A percentile compares a stretch with the other conserved stretches of the same genome.
Evolutionary conservation across 2,113 vertebrate genomes (phyloP).

Genomic region (Aramus guarauna): DNA sequence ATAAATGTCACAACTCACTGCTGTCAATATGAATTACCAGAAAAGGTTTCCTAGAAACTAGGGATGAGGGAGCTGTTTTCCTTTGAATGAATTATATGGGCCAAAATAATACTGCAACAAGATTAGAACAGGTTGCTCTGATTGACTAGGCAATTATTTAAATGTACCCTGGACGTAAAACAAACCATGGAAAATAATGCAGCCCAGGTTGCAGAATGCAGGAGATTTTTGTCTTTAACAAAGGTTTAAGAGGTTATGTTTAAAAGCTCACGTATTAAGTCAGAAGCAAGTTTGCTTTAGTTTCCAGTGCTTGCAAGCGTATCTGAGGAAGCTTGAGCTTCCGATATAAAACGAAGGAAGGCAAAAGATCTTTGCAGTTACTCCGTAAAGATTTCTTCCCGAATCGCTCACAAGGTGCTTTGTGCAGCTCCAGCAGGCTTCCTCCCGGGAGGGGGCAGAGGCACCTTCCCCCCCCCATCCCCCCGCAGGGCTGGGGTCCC

Average conservation of each 20-base stretch:
- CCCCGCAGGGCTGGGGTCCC: background rate
- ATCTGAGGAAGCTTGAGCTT: background rate
- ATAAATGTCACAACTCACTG: slow-evolving; percentile 50
- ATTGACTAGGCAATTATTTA: slow-evolving; percentile 8
- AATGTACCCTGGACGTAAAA: background rate
- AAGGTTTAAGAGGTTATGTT: background rate
- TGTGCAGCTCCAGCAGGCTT: background rate
- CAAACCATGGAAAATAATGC: background rate
- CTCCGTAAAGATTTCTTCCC: background rate
- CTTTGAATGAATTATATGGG: background rate
- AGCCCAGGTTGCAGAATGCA: background rate
- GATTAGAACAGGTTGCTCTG: background rate
- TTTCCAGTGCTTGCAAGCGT: background rate
- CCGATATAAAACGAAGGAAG: background rate
- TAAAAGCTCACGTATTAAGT: background rate
- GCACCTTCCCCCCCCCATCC: background rate
- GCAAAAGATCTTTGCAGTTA: background rate
- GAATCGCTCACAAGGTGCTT: background rate
- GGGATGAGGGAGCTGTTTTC: background rate
- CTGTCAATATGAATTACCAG: slow-evolving; percentile 62
- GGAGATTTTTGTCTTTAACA: background rate
- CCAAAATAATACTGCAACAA: background rate
- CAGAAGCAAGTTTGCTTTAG: background rate
- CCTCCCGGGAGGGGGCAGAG: background rate
- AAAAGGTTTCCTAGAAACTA: slow-evolving; percentile 24